Percentiles rank a stretch among this genome's conserved stretches.
These are phyloP conservation scores for Camelus dromedarius DNA, from an alignment of 2,113 vertebrate species.

Conservation along the genomic window DNA sequence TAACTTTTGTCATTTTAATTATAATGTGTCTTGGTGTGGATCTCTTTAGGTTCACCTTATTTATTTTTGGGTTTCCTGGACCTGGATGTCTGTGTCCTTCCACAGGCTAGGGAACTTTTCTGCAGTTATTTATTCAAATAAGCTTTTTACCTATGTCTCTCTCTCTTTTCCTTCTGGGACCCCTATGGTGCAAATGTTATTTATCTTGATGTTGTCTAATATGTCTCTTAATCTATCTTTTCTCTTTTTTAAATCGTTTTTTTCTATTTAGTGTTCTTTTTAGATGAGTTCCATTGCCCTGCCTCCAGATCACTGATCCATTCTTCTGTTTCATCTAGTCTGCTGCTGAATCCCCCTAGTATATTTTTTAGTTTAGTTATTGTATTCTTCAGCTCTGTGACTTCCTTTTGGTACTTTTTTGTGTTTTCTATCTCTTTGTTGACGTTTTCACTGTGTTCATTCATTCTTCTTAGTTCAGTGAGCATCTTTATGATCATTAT, in stretches of 20 bases:
- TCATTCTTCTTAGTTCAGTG: neutral
- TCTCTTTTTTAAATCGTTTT: neutral
- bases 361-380: neutral
- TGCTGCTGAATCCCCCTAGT: neutral
- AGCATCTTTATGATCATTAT: neutral
- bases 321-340: neutral
- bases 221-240: neutral
- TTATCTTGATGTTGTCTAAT: neutral
- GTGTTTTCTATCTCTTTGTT: neutral
- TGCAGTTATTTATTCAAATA: neutral
- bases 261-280: neutral
- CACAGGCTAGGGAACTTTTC: neutral
- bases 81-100: neutral
- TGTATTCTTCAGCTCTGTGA: neutral
- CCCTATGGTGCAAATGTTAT: neutral
- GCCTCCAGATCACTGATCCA: neutral
- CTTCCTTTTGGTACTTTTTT: neutral
- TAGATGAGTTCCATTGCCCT: neutral
- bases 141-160: neutral
- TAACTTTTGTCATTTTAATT: neutral
- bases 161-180: neutral
- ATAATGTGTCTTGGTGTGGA: neutral
- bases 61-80: neutral
- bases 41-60: neutral
- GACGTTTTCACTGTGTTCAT: neutral